These are phyloP conservation scores for Leptonema lineaticorne DNA, from an alignment of 1,140 invertebrate species.

Conservation along the genomic window DNA sequence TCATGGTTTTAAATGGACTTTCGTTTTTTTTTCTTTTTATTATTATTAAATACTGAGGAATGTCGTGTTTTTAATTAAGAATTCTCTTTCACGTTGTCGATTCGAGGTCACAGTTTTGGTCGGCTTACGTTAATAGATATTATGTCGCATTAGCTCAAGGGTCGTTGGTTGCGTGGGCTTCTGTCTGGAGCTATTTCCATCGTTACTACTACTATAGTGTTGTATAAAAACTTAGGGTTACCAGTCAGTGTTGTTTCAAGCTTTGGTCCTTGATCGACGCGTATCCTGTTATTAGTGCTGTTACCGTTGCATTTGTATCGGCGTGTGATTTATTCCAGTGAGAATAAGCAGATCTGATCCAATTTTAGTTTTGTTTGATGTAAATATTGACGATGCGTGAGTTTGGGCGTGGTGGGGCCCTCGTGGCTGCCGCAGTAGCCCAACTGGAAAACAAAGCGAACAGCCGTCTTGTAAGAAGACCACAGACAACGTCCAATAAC, in stretches of 20 bases:
- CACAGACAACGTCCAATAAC: background rate
- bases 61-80: background rate
- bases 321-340: background rate
- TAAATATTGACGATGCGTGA: constrained; percentile 30
- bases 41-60: background rate
- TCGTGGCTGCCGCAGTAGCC: constrained; percentile 55
- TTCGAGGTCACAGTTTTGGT: background rate
- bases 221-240: constrained; percentile 47
- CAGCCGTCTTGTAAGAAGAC: constrained; percentile 41
- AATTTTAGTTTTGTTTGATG: background rate
- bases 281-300: background rate
- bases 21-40: background rate
- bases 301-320: no score
- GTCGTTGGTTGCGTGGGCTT: constrained; percentile 23
- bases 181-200: constrained; percentile 29
- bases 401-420: constrained; percentile 50
- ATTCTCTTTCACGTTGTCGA: background rate
- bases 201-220: constrained; percentile 36
- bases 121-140: background rate
- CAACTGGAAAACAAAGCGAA: constrained; percentile 49
- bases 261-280: constrained; percentile 46
- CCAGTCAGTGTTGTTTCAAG: constrained; percentile 49
- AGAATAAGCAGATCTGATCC: background rate
- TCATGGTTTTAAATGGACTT: background rate
- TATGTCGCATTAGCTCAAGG: constrained; percentile 22